Evolutionary conservation across 2,888 invertebrate species (phyloP).

Genomic region (Rotaria magnacalcarata): DNA sequence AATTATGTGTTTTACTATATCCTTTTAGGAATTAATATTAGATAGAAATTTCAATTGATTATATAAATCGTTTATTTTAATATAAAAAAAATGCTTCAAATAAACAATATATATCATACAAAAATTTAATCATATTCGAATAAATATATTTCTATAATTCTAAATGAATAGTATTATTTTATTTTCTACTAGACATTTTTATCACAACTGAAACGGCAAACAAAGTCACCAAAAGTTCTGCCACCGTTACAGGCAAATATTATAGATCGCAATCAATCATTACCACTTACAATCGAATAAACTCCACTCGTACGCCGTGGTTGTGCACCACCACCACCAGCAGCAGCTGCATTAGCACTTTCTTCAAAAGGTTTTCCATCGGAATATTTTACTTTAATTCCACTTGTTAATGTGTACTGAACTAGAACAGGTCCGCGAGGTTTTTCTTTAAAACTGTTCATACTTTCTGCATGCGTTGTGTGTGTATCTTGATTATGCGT

Average conservation of each 20-base stretch:
- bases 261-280: not conserved
- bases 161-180: too few species aligned
- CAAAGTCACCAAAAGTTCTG: not conserved
- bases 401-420: conserved; percentile 22
- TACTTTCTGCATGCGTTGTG: not conserved
- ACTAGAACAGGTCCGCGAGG: not conserved
- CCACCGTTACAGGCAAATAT: not conserved
- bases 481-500: not conserved
- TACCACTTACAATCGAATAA: not conserved
- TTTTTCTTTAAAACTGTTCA: not conserved
- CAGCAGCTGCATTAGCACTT: not conserved
- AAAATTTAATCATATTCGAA: too few species aligned
- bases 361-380: not conserved
- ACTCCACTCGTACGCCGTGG: not conserved
- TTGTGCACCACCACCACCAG: not conserved
- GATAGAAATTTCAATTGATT: too few species aligned
- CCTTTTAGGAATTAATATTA: too few species aligned
- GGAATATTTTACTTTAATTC: not conserved
- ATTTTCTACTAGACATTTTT: not conserved
- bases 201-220: not conserved
- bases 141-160: too few species aligned
- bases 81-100: too few species aligned
- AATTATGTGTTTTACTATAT: too few species aligned
- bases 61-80: too few species aligned
- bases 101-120: too few species aligned